Base-by-base conservation (phyloP, 2,113 vertebrate species). In the Chionodraco myersi region DNA sequence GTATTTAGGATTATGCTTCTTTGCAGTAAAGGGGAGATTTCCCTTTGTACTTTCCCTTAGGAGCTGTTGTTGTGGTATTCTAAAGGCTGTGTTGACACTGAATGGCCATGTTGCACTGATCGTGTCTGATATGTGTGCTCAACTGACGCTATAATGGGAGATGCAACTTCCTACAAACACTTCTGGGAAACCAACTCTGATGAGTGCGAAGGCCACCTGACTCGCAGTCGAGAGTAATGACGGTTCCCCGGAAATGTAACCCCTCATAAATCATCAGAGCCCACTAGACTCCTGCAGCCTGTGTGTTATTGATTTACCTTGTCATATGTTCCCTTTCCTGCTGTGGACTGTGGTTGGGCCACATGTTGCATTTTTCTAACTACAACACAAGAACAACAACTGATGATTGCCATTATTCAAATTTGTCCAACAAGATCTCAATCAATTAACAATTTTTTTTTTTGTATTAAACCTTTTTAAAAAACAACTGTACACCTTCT, bases 241-340 rank as follows among this genome's bases (percentile, higher is more conserved):
- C 3, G 12, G 18, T 79, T 60, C 72, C 77, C 34, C 18, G 65
- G 52, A 78, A 79, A 66, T 51, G 3, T 73, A 45, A 66, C 62
- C 67, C 26, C 23, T 77, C 75, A 73, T 88, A 70, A 85, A 88
- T 89, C 72, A 86, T 30, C 45, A 1, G 15, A 72, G 45, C 48
- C 5, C 56, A 13, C 72, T 52, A n/a, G 18, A 52, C 48, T 36
- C 30, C 58, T 41, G 53, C 49, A 30, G 62, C 75, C 72, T 21
- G 61, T 62, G 12, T n/a, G 23, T 21, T 51, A 85, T 85, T 30
- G 77, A 83, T 82, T 72, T 18, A 11, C 3, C 68, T 52, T 14
- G 64, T 26, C 2, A 59, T 15, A 2, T 63, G 13, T 18, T 75
- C 21, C 26, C 10, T 4, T 10, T 62, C 26, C 48, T 47, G 2